Percentiles rank a stretch among this genome's conserved stretches.
Evolutionary conservation across 53 echinoderm and acorn worm genomes (phyloP).

Genomic region (Glandiceps talaboti): DNA sequence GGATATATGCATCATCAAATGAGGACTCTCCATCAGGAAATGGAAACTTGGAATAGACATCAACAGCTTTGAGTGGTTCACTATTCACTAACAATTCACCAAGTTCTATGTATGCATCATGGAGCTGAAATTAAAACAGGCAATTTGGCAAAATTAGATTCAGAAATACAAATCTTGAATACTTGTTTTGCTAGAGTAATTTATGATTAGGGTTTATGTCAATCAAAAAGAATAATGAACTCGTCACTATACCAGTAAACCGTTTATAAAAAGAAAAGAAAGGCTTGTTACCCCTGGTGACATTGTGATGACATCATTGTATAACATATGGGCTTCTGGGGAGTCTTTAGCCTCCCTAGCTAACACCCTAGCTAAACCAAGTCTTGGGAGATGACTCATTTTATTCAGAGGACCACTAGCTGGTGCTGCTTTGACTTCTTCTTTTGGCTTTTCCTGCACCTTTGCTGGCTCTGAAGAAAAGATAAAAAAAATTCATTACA

Average conservation of each 20-base stretch:
- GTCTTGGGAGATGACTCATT: slow-evolving; percentile 63
- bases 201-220: no score
- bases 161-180: no score
- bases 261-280: no score
- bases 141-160: no score
- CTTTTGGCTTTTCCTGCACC: background rate
- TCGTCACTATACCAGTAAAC: no score
- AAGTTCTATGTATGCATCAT: slow-evolving; percentile 92
- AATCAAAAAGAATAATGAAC: no score
- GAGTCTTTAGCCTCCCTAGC: slow-evolving; percentile 52
- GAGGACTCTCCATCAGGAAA: slow-evolving; percentile 60
- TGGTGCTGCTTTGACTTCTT: slow-evolving; percentile 28
- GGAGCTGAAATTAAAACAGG: no score
- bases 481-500: no score
- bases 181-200: no score
- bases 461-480: slow-evolving; percentile 9
- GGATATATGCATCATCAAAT: slow-evolving; percentile 88
- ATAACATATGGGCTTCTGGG: slow-evolving; percentile 64
- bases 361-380: slow-evolving; percentile 82
- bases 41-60: slow-evolving; percentile 72
- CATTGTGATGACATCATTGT: slow-evolving; percentile 86
- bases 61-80: slow-evolving; percentile 72
- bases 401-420: slow-evolving; percentile 75
- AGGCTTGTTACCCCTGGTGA: slow-evolving; percentile 67
- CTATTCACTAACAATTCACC: slow-evolving; percentile 64